Conservation (phyloP, 2,888 invertebrate genomes). For the Agriopis marginaria region DNA sequence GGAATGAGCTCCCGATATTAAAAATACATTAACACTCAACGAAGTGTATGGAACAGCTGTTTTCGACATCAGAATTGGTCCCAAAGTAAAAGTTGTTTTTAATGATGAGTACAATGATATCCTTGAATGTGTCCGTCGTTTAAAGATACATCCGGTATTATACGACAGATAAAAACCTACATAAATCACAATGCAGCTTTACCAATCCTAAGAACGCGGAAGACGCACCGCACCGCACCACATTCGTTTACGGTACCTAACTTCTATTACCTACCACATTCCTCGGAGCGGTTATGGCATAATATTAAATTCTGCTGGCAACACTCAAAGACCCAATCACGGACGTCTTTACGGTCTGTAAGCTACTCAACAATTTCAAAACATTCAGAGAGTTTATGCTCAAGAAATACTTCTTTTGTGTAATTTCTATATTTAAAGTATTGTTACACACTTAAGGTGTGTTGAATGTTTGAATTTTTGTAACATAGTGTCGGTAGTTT, state of each 20-base stretch:
- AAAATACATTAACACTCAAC: too few species aligned
- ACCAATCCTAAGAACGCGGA: conserved; percentile 20
- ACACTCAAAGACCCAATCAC: not conserved
- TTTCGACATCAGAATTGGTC: too few species aligned
- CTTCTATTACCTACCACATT: conserved; percentile 30
- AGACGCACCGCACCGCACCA: conserved; percentile 5
- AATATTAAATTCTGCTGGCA: conserved; percentile 7
- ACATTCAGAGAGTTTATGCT: not conserved
- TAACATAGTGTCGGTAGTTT: too few species aligned
- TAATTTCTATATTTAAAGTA: too few species aligned
- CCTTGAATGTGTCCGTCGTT: too few species aligned
- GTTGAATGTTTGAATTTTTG: too few species aligned
- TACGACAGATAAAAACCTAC: not conserved
- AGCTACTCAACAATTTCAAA: not conserved
- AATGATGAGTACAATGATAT: not conserved
- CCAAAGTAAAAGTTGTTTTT: too few species aligned
- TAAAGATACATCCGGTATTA: not conserved
- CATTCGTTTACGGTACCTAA: conserved; percentile 26
- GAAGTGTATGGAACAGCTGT: too few species aligned
- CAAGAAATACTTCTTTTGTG: too few species aligned
- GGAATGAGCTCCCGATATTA: too few species aligned
- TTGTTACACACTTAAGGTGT: too few species aligned
- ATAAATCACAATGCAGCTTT: conserved; percentile 22
- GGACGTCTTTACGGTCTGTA: not conserved
- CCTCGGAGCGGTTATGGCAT: conserved; percentile 17